These are phyloP conservation scores for Dromaius novaehollandiae DNA, from an alignment of 2,113 vertebrate species.

Conservation along the genomic window DNA sequence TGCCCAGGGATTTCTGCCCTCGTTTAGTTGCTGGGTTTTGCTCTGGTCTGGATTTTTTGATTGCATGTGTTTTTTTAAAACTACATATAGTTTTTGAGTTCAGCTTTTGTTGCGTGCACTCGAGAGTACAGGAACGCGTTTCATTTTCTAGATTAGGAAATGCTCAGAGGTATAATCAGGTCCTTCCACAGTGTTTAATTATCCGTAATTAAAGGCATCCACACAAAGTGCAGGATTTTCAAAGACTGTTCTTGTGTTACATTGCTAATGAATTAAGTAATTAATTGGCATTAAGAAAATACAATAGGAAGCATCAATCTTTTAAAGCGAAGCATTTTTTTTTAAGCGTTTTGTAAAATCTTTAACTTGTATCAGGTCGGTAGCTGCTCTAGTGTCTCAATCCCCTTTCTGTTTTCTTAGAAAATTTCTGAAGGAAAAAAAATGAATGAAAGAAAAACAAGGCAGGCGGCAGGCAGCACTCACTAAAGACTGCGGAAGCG, in stretches of 20 bases:
- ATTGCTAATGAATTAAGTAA: constrained; percentile 81
- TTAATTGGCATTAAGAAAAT: constrained; percentile 78
- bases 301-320: constrained; percentile 72
- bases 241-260: constrained; percentile 76
- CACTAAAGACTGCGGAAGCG: not conserved
- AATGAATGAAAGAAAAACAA: not conserved
- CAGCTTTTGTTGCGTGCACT: constrained; percentile 51
- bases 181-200: constrained; percentile 81
- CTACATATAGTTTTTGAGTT: constrained; percentile 23
- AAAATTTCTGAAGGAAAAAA: not conserved
- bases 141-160: constrained; percentile 71
- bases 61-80: not conserved
- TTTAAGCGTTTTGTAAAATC: constrained; percentile 61
- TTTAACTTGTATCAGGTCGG: constrained; percentile 44
- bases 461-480: not conserved
- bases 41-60: not conserved
- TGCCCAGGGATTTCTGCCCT: not conserved
- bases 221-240: constrained; percentile 77
- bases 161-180: constrained; percentile 82
- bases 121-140: constrained; percentile 33
- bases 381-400: constrained; percentile 28
- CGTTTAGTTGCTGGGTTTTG: not conserved
- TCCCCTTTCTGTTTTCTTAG: not conserved
- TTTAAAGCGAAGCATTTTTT: constrained; percentile 66
- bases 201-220: constrained; percentile 82